phyloP scores from a whole-genome alignment of 2,797 vertebrate genomes.

The Helarctos malayanus region DNA sequence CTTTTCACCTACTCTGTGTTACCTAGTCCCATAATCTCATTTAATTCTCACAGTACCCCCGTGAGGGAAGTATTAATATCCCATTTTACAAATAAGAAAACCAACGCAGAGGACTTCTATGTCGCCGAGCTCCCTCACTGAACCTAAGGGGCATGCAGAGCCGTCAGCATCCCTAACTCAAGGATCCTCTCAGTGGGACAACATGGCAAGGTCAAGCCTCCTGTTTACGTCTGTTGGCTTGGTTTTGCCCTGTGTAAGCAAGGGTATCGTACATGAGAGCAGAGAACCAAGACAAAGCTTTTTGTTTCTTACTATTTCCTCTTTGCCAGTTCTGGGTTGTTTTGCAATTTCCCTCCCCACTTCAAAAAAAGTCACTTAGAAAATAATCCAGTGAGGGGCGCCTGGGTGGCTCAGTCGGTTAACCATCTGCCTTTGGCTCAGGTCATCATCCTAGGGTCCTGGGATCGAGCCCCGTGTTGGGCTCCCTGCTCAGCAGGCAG shows the following conservation, averaged over 20 bases:
- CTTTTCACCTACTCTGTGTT: not conserved
- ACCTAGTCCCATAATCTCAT: not conserved
- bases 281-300: not conserved
- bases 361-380: not conserved
- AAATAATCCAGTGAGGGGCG: not conserved
- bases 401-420: too few species aligned
- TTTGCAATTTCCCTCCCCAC: not conserved
- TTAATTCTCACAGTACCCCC: slow-evolving; percentile 9
- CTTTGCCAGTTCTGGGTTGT: not conserved
- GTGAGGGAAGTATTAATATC: not conserved
- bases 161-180: too few species aligned
- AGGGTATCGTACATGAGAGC: fast-evolving
- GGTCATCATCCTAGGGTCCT: too few species aligned
- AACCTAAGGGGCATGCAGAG: not conserved
- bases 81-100: slow-evolving; percentile 47
- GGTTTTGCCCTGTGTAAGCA: not conserved
- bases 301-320: not conserved
- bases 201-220: not conserved
- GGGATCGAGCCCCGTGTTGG: too few species aligned
- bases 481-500: too few species aligned
- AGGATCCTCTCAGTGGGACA: not conserved
- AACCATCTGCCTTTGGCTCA: too few species aligned
- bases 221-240: not conserved
- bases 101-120: fast-evolving
- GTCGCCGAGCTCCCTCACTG: not conserved